Evolutionary conservation across 2,113 vertebrate species (phyloP).

Genomic region (Corydoras maculifer): DNA sequence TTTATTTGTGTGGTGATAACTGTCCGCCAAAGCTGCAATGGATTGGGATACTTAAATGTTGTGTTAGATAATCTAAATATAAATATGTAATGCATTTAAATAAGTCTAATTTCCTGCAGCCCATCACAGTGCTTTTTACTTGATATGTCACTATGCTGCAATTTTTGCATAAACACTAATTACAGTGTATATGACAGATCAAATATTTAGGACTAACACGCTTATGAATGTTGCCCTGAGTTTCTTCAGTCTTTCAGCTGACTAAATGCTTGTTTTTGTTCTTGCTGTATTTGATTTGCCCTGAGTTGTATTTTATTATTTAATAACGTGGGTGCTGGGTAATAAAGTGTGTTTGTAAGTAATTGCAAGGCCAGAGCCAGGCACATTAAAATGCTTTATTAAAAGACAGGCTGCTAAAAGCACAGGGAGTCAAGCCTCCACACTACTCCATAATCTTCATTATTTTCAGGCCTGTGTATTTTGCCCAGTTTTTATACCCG

Average conservation of each 20-base stretch:
- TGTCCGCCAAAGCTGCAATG: too few species aligned
- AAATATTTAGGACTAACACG: too few species aligned
- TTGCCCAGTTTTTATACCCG: neutral
- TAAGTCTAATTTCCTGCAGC: too few species aligned
- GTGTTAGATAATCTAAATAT: too few species aligned
- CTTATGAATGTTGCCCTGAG: neutral
- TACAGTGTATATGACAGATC: too few species aligned
- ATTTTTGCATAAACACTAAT: too few species aligned
- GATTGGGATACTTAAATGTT: too few species aligned
- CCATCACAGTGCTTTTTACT: too few species aligned
- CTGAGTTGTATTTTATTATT: slow-evolving; percentile 36
- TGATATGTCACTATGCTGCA: too few species aligned
- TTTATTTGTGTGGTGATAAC: too few species aligned
- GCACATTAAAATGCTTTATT: slow-evolving; percentile 41
- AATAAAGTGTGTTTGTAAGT: slow-evolving; percentile 35
- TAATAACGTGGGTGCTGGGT: slow-evolving; percentile 34
- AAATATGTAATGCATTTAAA: too few species aligned
- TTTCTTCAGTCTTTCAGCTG: slow-evolving; percentile 6
- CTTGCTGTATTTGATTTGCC: slow-evolving; percentile 21
- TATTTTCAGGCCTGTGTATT: neutral
- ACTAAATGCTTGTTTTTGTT: slow-evolving; percentile 6
- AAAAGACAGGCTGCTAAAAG: slow-evolving; percentile 34
- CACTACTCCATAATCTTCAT: neutral
- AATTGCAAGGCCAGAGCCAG: slow-evolving; percentile 41
- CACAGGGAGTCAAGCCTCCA: slow-evolving; percentile 2